A percentile compares a stretch with the other conserved stretches of the same genome.
These are phyloP conservation scores for Patagioenas fasciata DNA, from an alignment of 2,113 vertebrate species.

Conservation along the genomic window DNA sequence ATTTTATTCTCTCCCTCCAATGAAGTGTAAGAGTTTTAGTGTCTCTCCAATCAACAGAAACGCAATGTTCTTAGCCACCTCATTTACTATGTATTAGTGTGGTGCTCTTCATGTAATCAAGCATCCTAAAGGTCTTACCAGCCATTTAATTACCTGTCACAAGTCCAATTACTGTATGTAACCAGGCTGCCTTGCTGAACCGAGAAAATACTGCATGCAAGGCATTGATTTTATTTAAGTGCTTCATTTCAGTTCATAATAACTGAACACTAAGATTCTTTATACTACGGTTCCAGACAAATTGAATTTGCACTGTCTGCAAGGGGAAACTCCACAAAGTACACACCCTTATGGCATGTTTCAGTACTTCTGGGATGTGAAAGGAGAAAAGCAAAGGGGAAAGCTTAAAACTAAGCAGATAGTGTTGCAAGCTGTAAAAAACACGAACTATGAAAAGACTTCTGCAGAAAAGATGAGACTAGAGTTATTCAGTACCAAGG, in stretches of 20 bases:
- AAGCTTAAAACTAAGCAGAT: background rate
- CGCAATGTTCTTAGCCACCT: conserved; percentile 1
- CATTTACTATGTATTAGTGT: conserved; percentile 39
- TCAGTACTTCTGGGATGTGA: background rate
- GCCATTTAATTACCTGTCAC: conserved; percentile 65
- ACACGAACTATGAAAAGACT: background rate
- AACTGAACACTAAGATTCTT: background rate
- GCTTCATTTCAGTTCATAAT: background rate
- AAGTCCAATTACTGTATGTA: conserved; percentile 41
- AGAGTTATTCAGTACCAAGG: background rate
- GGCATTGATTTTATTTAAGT: background rate
- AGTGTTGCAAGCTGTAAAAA: background rate
- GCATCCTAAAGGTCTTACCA: conserved; percentile 49
- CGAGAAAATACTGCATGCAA: background rate
- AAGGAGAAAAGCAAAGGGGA: background rate
- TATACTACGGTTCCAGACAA: background rate
- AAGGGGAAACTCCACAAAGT: background rate
- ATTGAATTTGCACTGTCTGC: background rate
- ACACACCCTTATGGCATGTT: background rate
- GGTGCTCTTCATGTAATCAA: conserved; percentile 39
- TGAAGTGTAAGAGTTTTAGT: conserved; percentile 12
- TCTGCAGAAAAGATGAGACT: background rate
- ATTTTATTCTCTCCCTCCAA: conserved; percentile 13
- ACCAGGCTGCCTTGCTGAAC: conserved; percentile 10
- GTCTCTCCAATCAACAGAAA: conserved; percentile 21